Base-by-base conservation (phyloP, 2,113 vertebrate species). In the Chaetodon trifascialis region DNA sequence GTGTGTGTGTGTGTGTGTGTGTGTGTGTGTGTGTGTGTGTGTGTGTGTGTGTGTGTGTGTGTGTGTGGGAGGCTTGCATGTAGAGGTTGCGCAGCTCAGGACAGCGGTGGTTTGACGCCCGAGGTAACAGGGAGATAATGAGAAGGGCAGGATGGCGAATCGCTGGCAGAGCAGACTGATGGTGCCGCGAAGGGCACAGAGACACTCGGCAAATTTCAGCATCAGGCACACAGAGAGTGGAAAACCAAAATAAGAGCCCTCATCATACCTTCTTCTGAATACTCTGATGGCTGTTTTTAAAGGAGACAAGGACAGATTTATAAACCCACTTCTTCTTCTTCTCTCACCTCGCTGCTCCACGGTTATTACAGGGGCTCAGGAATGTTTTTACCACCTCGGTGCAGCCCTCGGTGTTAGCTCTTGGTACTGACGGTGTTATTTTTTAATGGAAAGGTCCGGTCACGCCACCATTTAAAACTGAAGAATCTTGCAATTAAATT, bases 81-180 rank as follows among this genome's bases (percentile, higher is more conserved):
- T 49, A 80, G 79, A 74, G 79, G 75, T 79, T 88, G 55, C 59
- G 21, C n/a, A 5, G 83, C 84, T 89, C 73, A 73, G 87, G 80
- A 86, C 83, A 79, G 80, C 71, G 44, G 69, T 73, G 76, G 19
- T 78, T 82, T 68, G 83, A 73, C 2, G 87, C 83, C 87, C 3
- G 73, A 73, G 89, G 83, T 79, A 86, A 79, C 80, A 34, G 30
- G 64, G 78, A 72, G 82, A 85, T 88, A 91, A 88, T 83, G 82
- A 80, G 82, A 56, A 83, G 83, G 86, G 85, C 83, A 86, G 63
- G 76, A 83, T 76, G 85, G 82, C 34, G 64, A 88, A 86, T 80
- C 36, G 66, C 76, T 83, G 82, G 79, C 73, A 83, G 85, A 84
- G 79, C 82, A 56, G 79, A 87, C 68, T 40, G 88, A 87, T 80